Conservation (phyloP, 2,888 invertebrate species). For the Tinea pellionella region DNA sequence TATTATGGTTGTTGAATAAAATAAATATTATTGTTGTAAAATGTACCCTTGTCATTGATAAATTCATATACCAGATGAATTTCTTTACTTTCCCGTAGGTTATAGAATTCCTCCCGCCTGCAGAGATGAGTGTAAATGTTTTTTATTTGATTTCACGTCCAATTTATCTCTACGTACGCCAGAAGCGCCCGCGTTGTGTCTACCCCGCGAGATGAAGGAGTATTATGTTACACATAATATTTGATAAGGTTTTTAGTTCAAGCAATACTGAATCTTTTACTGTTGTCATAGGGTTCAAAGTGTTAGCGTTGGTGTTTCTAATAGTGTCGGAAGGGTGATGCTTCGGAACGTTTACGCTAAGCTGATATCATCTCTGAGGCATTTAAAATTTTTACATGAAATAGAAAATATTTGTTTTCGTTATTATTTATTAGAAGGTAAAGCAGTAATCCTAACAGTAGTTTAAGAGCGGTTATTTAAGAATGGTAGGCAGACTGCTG, state of each 20-base stretch:
- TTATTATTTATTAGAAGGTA: no score
- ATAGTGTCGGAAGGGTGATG: no score
- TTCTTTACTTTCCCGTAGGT: constrained; percentile 3
- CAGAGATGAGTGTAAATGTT: constrained; percentile 40
- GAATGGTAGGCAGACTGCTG: no score
- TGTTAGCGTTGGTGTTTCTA: not conserved
- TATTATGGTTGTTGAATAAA: not conserved
- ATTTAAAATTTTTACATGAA: not conserved
- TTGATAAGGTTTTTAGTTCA: not conserved
- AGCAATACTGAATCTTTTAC: not conserved
- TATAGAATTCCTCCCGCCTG: constrained; percentile 19
- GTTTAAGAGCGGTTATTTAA: no score
- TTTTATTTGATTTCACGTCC: constrained; percentile 64
- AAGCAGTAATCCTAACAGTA: no score
- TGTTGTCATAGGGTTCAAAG: not conserved
- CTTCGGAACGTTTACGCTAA: not conserved
- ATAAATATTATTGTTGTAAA: not conserved
- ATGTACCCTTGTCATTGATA: constrained; percentile 9
- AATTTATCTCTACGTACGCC: constrained; percentile 46
- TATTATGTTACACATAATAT: constrained; percentile 9
- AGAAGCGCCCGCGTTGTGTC: constrained; percentile 34
- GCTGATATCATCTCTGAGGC: not conserved
- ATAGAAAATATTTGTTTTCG: no score
- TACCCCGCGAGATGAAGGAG: constrained; percentile 25
- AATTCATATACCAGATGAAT: constrained; percentile 4